A percentile compares a stretch with the other conserved stretches of the same genome.
These are phyloP conservation scores for Hippoglossus stenolepis DNA, from an alignment of 2,113 vertebrate genomes.

Conservation along the genomic window DNA sequence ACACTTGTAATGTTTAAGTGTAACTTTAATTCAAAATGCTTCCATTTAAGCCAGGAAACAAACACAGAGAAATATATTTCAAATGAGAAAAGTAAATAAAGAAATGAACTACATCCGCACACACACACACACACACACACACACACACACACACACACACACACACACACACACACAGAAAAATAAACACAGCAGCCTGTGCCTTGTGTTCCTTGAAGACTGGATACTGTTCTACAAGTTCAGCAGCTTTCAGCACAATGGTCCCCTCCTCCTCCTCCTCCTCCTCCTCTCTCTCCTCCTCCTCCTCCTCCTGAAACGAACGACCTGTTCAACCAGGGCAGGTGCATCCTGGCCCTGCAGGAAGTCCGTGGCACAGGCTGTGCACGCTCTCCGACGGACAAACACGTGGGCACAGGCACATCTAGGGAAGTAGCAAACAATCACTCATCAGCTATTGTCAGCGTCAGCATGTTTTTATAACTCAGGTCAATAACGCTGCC, in stretches of 20 bases:
- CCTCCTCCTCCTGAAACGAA: conserved; percentile 6
- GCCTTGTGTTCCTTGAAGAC: conserved; percentile 5
- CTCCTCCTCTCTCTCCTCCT: too few species aligned
- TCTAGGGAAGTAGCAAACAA: conserved; percentile 30
- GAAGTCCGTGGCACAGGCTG: conserved; percentile 34
- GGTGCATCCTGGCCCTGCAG: conserved; percentile 76
- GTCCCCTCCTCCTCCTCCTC: not conserved
- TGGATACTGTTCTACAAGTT: conserved; percentile 55
- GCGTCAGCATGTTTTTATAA: conserved; percentile 14
- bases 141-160: too few species aligned
- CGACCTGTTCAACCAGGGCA: conserved; percentile 60
- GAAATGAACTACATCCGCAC: too few species aligned
- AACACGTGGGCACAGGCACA: conserved; percentile 33
- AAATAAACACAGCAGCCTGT: conserved; percentile 11
- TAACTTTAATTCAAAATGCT: too few species aligned
- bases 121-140: too few species aligned
- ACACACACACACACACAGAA: not conserved
- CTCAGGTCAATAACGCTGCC: not conserved
- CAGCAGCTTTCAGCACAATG: conserved; percentile 57
- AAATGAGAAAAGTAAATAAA: too few species aligned
- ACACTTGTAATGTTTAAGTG: too few species aligned
- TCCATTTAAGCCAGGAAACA: too few species aligned
- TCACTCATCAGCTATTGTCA: conserved; percentile 54
- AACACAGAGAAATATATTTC: too few species aligned
- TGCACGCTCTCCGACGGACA: conserved; percentile 27